phyloP scores from a whole-genome alignment of 2,113 vertebrate species.

The Hymenochirus boettgeri region DNA sequence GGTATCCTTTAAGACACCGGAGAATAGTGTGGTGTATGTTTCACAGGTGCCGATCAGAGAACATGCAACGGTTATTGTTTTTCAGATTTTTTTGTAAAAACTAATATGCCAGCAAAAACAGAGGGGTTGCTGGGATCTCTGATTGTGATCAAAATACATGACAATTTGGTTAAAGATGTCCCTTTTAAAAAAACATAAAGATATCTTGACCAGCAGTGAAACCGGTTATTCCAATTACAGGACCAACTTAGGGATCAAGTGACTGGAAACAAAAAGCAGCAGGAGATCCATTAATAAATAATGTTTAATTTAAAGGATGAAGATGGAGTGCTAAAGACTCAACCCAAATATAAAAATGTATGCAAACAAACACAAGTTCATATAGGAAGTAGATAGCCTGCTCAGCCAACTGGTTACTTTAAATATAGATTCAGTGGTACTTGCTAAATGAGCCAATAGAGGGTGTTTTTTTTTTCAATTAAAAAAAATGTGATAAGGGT shows the following conservation, averaged over 20 bases:
- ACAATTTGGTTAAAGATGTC: constrained; percentile 45
- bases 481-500: no score
- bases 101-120: not conserved
- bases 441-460: no score
- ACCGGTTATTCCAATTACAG: constrained; percentile 49
- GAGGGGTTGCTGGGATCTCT: not conserved
- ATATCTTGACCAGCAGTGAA: constrained; percentile 53
- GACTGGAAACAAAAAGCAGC: constrained; percentile 61
- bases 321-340: constrained; percentile 5
- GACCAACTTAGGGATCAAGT: constrained; percentile 56
- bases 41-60: constrained; percentile 54
- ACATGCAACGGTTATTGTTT: constrained; percentile 43
- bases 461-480: no score
- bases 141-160: constrained; percentile 43
- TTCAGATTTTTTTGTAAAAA: constrained; percentile 22
- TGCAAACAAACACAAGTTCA: not conserved
- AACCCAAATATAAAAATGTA: not conserved
- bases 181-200: constrained; percentile 52
- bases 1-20: constrained; percentile 48
- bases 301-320: constrained; percentile 51
- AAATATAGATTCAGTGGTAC: no score
- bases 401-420: no score
- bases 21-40: constrained; percentile 58
- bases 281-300: constrained; percentile 58
- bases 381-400: no score